Base-by-base conservation (phyloP, 2,113 vertebrate species). In the Plecturocebus donacophilus region DNA sequence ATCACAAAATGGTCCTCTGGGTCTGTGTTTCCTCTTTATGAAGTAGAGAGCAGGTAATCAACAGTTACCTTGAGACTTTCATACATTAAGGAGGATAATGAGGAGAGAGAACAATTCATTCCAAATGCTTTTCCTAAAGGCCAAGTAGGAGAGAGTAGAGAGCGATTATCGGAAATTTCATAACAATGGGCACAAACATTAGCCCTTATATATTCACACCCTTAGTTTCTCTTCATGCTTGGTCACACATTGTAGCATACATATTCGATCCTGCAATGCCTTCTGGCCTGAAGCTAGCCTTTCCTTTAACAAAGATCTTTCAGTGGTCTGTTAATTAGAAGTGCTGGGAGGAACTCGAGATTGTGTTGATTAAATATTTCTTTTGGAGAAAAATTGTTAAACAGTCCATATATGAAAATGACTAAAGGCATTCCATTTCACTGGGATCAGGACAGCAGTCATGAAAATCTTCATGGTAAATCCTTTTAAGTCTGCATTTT, bases 91-190 rank as follows among this genome's bases (percentile, higher is more conserved):
- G 49, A 89, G 52, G 49, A 54, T 71, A 75, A 64, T n/a, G 77
- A 91, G 21, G 90, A 71, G 61, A 95, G 66, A 52, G n/a, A 88
- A 90, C n/a, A 84, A n/a, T 68, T 93, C 52, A 30, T 42, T 73
- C 70, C 91, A 77, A 90, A 76, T 77, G n/a, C 73, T 88, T 92
- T 84, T 91, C 71, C 68, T 77, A 71, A 96, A 94, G 94, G 52
- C 38, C 81, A 85, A 77, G 49, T 81, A 35, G 40, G 49, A 88
- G 58, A 95, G n/a, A 89, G 20, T 83, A 16, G 25, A 87, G 77
- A 71, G 10, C 56, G 10, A 8, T 49, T 54, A 17, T 80, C n/a
- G 84, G 79, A 91, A 89, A 91, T 56, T 61, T 45, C 5, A 0
- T 66, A 70, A 84, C 2, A 7, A 42, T 21, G 10, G 16, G 47